These are phyloP conservation scores for Cryptoprocta ferox DNA, from an alignment of 2,797 vertebrate species.

Conservation along the genomic window DNA sequence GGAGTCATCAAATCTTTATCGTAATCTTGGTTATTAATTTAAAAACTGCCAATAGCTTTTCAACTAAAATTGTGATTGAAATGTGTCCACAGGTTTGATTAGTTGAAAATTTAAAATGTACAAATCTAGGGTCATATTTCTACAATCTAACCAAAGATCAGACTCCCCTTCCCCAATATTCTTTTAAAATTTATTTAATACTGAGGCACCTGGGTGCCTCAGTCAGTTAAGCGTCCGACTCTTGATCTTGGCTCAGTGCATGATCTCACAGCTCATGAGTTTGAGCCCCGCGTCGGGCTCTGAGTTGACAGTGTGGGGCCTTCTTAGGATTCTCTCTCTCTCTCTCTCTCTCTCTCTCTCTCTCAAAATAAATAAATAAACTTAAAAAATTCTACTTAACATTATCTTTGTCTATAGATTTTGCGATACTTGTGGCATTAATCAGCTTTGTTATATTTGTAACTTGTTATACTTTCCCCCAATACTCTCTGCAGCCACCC, in stretches of 20 bases:
- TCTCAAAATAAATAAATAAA: too few relatives aligned
- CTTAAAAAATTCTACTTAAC: too few relatives aligned
- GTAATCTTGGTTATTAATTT: neutral
- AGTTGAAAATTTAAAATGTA: neutral
- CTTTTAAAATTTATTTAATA: neutral
- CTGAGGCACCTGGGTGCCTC: too few relatives aligned
- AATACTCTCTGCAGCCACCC: neutral
- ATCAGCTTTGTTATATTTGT: neutral
- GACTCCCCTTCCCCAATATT: neutral
- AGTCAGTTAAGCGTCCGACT: too few relatives aligned
- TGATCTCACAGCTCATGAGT: too few relatives aligned
- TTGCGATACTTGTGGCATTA: neutral
- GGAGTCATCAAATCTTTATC: slow-evolving; percentile 3
- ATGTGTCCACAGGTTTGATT: neutral
- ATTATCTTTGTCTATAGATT: neutral
- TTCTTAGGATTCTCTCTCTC: too few relatives aligned
- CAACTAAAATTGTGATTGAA: slow-evolving; percentile 13
- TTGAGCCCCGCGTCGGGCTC: too few relatives aligned
- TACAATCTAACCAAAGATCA: neutral
- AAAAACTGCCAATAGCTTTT: neutral
- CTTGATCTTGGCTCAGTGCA: too few relatives aligned
- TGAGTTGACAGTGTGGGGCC: too few relatives aligned
- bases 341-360: too few relatives aligned
- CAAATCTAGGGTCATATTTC: neutral
- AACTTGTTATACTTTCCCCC: neutral